Evolutionary conservation across 2,888 invertebrate species (phyloP).

Genomic region (Archips crataeganus): DNA sequence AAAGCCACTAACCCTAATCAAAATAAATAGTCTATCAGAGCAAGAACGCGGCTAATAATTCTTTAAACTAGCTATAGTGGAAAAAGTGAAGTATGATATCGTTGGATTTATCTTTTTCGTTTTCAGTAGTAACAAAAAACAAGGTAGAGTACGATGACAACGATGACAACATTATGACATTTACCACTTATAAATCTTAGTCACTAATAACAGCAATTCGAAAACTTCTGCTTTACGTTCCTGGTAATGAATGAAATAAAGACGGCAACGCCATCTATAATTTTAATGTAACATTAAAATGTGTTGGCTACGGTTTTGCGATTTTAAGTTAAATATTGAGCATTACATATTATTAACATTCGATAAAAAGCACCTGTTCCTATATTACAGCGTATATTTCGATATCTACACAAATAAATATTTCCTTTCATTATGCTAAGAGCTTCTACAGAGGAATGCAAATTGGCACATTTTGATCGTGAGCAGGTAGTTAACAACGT

Average conservation of each 20-base stretch:
- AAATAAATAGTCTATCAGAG: not conserved
- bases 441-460: conserved; percentile 3
- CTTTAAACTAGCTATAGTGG: not conserved
- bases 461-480: conserved; percentile 15
- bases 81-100: not conserved
- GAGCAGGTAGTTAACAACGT: not conserved
- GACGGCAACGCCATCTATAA: not conserved
- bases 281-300: not conserved
- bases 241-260: not conserved
- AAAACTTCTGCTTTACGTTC: not conserved
- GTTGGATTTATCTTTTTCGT: not conserved
- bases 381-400: conserved; percentile 16
- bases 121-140: not conserved
- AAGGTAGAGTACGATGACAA: not conserved
- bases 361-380: conserved; percentile 24
- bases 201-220: not conserved
- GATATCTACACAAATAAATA: conserved; percentile 13
- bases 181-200: conserved; percentile 1
- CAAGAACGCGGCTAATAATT: too few species aligned
- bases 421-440: conserved; percentile 2
- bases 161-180: not conserved
- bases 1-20: not conserved
- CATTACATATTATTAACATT: conserved; percentile 18
- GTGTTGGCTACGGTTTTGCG: not conserved
- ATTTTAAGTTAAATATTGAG: conserved; percentile 13